phyloP scores from a whole-genome alignment of 53 echinoderm and acorn worm genomes.

The Holothuria scabra region DNA sequence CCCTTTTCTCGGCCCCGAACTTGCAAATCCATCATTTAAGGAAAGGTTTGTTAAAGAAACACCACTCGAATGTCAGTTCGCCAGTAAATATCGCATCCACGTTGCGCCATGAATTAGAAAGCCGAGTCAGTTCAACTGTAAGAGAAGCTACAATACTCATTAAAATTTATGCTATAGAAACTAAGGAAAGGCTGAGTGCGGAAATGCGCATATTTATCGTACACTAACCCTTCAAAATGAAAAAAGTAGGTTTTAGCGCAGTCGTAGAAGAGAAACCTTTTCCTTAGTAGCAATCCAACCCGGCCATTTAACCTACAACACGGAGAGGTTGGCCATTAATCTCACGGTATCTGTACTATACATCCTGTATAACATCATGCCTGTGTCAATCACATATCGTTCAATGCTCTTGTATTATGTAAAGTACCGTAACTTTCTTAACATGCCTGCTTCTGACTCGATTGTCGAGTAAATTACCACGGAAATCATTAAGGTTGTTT shows the following conservation, averaged over 20 bases:
- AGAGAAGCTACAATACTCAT: slow-evolving; percentile 10
- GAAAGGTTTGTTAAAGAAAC: slow-evolving; percentile 46
- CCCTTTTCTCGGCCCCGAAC: slow-evolving; percentile 41
- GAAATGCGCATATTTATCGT: slow-evolving; percentile 43
- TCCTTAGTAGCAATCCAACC: too few relatives aligned
- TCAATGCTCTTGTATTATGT: too few relatives aligned
- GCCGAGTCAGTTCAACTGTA: background rate
- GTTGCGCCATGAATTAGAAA: slow-evolving; percentile 28
- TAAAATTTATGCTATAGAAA: slow-evolving; percentile 22
- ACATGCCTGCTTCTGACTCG: too few relatives aligned
- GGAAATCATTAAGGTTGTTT: too few relatives aligned
- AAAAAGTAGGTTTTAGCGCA: slow-evolving; percentile 45
- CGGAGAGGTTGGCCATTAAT: too few relatives aligned
- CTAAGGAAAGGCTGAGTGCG: slow-evolving; percentile 23
- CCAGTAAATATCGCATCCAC: slow-evolving; percentile 28
- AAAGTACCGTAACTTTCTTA: too few relatives aligned
- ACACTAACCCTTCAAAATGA: slow-evolving; percentile 33
- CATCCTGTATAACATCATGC: too few relatives aligned
- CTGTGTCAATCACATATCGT: too few relatives aligned
- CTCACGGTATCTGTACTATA: too few relatives aligned
- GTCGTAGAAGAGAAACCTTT: slow-evolving; percentile 19
- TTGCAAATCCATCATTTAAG: slow-evolving; percentile 46
- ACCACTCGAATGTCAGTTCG: slow-evolving; percentile 30
- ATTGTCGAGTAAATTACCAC: too few relatives aligned
- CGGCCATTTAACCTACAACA: too few relatives aligned